Base-by-base conservation (phyloP, 2,113 vertebrate species). In the Crotophaga sulcirostris region DNA sequence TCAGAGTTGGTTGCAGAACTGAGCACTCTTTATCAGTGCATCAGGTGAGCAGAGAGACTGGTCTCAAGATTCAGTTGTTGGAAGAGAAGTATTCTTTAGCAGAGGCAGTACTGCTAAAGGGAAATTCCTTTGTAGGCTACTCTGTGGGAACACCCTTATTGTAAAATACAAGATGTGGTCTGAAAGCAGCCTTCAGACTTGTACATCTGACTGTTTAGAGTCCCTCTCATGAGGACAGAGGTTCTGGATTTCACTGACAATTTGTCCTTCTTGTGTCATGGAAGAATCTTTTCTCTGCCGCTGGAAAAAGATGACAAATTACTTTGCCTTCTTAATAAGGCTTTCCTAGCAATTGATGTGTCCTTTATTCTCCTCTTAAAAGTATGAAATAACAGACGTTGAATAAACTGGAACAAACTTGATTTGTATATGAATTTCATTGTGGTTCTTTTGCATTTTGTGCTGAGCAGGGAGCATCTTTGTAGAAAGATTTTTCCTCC, bases 1-100 rank as follows among this genome's bases (percentile, higher is more conserved):
- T 99, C 99, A 0, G 99, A 99, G 80, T 96, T 99, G 62, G 99
- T 99, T 87, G 99, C 99, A 11, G 99, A 99, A 68, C 98, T 99
- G 56, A 98, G 99, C 72, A 99, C 99, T 2, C 98, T 99, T 14
- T 99, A 99, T 89, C 99, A 99, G 97, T 99, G 99, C 68, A 98
- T 98, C 86, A 94, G 98, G 98, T 98, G 94, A 93, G 97, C 60
- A 49, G 20, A 25, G 19, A 6, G 38, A 10, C 75, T 56, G 34
- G 42, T 60, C 51, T 23, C 16, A 33, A 60, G 60, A 76, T n/a
- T 38, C 34, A 31, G 25, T 4, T 68, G 12, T 47, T 85, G 56
- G 21, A 58, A 85, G 55, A 26, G 23, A 59, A 16, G 21, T 40
- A 2, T 12, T 66, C 10, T 31, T 77, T 68, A 38, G 49, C 33